Evolutionary conservation across 2,113 vertebrate species (phyloP).

Genomic region (Lonchura striata): DNA sequence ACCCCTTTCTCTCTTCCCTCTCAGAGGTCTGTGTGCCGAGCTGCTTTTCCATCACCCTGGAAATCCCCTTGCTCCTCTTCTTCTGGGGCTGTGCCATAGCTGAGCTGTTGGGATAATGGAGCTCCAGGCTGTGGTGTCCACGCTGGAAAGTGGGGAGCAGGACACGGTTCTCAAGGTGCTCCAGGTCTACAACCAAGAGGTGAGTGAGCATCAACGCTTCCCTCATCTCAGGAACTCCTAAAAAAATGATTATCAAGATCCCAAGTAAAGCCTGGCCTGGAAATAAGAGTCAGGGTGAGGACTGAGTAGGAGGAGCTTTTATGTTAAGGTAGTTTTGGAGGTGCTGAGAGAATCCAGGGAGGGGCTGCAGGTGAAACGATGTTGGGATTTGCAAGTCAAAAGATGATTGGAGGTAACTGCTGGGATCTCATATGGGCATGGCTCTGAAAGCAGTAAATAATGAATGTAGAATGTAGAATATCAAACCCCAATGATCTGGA

Average conservation of each 20-base stretch:
- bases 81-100: fast-evolving
- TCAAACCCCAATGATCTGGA: background rate
- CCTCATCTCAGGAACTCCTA: background rate
- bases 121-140: slow-evolving; percentile 76
- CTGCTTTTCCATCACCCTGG: background rate
- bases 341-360: background rate
- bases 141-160: slow-evolving; percentile 82
- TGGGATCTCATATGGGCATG: fast-evolving
- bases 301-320: background rate
- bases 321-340: background rate
- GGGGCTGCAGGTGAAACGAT: background rate
- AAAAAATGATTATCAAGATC: background rate
- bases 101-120: slow-evolving; percentile 78
- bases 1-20: background rate
- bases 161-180: slow-evolving; percentile 78
- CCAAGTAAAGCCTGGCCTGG: background rate
- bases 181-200: slow-evolving; percentile 81
- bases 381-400: slow-evolving; percentile 10
- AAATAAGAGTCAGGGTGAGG: background rate
- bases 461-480: fast-evolving
- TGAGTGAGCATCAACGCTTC: slow-evolving; percentile 38
- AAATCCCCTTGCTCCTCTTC: background rate
- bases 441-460: background rate
- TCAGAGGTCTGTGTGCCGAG: background rate
- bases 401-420: background rate